These are phyloP conservation scores for Archegozetes longisetosus DNA, from an alignment of 1,140 invertebrate species.

Conservation along the genomic window DNA sequence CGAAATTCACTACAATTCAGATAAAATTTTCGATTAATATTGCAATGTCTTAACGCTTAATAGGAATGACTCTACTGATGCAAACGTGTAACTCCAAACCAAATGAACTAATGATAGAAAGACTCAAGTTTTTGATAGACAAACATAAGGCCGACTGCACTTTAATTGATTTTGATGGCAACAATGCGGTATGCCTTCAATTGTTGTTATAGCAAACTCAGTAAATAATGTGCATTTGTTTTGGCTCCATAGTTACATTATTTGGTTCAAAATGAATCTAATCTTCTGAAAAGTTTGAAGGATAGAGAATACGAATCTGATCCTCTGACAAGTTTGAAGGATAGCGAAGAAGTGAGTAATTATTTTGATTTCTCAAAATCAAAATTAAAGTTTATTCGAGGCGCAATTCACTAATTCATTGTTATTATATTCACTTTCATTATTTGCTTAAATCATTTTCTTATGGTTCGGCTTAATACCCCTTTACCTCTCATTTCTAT, in stretches of 20 bases:
- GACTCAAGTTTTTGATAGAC: conserved; percentile 30
- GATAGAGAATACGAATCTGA: background rate
- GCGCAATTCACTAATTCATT: too few species aligned
- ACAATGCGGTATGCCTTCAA: conserved; percentile 34
- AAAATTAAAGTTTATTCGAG: too few species aligned
- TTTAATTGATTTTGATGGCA: conserved; percentile 30
- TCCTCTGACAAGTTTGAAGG: background rate
- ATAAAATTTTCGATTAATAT: too few species aligned
- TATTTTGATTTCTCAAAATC: background rate
- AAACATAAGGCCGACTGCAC: conserved; percentile 30
- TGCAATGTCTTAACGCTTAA: conserved; percentile 8
- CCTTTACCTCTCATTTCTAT: too few species aligned
- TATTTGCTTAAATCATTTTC: too few species aligned
- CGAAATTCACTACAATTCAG: too few species aligned
- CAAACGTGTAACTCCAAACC: conserved; percentile 13
- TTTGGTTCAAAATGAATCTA: conserved; percentile 16
- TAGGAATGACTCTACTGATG: conserved; percentile 30
- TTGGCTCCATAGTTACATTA: too few species aligned
- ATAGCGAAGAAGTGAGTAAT: background rate
- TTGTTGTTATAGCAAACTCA: too few species aligned
- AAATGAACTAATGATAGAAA: conserved; percentile 24
- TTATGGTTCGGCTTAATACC: too few species aligned
- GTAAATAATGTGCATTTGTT: too few species aligned
- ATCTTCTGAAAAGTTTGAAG: background rate
- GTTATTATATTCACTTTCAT: too few species aligned